These are phyloP conservation scores for Peromyscus nudipes DNA, from an alignment of 2,797 vertebrate genomes.

Conservation along the genomic window DNA sequence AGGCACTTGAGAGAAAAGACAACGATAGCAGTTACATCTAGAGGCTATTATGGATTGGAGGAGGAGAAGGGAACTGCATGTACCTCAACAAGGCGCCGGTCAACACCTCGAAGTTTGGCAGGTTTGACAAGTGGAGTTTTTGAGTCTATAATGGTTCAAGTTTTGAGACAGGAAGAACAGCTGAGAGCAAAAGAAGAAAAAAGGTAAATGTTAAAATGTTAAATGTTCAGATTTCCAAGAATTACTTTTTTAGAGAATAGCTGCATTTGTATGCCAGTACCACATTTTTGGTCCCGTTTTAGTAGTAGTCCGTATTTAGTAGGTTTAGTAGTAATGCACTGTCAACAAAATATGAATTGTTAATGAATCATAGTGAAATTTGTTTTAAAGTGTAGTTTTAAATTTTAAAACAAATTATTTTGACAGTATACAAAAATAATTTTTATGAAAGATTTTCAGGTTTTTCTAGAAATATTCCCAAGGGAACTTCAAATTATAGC, in stretches of 20 bases:
- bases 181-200: conserved; percentile 96
- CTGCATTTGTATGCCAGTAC: conserved; percentile 53
- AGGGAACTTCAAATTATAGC: conserved; percentile 57
- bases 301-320: conserved; percentile 5
- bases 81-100: conserved; percentile 94
- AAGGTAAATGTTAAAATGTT: conserved; percentile 90
- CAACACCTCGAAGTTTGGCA: conserved; percentile 92
- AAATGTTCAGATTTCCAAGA: conserved; percentile 67
- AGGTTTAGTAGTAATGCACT: conserved; percentile 30
- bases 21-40: conserved; percentile 94
- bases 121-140: conserved; percentile 93
- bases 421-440: conserved; percentile 44
- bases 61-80: conserved; percentile 92
- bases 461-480: conserved; percentile 65
- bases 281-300: conserved; percentile 65
- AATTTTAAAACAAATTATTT: conserved; percentile 65
- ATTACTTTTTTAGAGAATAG: conserved; percentile 71
- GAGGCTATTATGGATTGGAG: conserved; percentile 93
- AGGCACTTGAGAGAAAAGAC: conserved; percentile 97
- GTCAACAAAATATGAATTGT: conserved; percentile 42
- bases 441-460: conserved; percentile 65
- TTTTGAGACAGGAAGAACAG: conserved; percentile 95
- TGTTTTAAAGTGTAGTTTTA: conserved; percentile 68
- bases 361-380: conserved; percentile 52
- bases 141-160: conserved; percentile 97